A percentile compares a stretch with the other conserved stretches of the same genome.
phyloP scores from a whole-genome alignment of 2,797 vertebrate genomes.

The Sebastes iracundus region DNA sequence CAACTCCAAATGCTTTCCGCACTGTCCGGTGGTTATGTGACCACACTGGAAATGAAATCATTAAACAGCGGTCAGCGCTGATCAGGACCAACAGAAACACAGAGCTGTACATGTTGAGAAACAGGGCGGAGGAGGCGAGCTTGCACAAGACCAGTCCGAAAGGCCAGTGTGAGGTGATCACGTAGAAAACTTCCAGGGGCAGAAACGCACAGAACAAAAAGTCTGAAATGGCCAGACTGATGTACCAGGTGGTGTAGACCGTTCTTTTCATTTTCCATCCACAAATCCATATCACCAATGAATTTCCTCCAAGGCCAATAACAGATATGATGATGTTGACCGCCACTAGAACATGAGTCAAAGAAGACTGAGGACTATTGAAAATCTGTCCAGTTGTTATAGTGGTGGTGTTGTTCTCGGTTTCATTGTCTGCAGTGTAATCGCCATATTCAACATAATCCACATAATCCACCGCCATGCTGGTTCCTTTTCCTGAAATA shows the following conservation, averaged over 20 bases:
- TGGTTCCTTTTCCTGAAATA: conserved; percentile 43
- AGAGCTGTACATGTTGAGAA: conserved; percentile 93
- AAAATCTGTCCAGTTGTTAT: rapidly evolving
- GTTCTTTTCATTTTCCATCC: conserved; percentile 90
- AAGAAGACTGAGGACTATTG: not conserved
- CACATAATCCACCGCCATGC: conserved; percentile 67
- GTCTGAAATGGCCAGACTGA: conserved; percentile 89
- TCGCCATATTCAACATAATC: conserved; percentile 58
- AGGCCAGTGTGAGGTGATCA: conserved; percentile 81
- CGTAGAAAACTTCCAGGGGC: conserved; percentile 78
- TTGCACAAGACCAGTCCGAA: conserved; percentile 90
- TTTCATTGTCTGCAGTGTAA: conserved; percentile 63
- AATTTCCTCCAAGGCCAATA: conserved; percentile 88
- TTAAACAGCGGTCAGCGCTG: conserved; percentile 88
- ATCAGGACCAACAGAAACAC: conserved; percentile 90
- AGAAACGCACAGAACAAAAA: conserved; percentile 88
- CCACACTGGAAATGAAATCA: conserved; percentile 88
- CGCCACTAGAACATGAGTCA: conserved; percentile 36
- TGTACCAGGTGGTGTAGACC: conserved; percentile 88
- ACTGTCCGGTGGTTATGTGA: conserved; percentile 87
- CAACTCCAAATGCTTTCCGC: conserved; percentile 69
- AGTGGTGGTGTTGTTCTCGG: not conserved
- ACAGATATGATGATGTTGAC: conserved; percentile 78
- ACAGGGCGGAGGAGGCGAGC: conserved; percentile 85
- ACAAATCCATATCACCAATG: conserved; percentile 87